These are phyloP conservation scores for Noctua janthe DNA, from an alignment of 2,888 invertebrate genomes.

Conservation along the genomic window DNA sequence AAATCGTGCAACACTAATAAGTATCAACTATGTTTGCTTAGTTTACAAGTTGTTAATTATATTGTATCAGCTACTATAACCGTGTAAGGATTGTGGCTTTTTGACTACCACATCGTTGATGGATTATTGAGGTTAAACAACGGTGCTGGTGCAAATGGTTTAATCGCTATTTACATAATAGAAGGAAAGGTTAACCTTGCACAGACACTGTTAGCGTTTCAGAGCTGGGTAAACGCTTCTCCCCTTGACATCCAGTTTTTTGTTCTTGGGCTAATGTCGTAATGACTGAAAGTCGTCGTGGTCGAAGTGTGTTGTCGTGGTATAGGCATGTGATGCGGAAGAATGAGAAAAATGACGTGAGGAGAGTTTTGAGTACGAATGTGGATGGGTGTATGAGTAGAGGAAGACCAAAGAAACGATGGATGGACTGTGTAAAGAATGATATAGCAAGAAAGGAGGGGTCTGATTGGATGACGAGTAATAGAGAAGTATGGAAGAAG, in stretches of 20 bases:
- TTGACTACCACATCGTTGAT: slow-evolving; percentile 1
- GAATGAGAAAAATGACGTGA: too few relatives aligned
- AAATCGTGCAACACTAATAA: neutral
- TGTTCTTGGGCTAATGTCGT: neutral
- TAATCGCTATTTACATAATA: neutral
- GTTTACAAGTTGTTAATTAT: slow-evolving; percentile 29
- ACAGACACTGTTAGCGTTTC: neutral
- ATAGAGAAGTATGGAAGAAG: too few relatives aligned
- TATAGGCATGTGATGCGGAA: too few relatives aligned
- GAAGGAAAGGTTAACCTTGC: neutral
- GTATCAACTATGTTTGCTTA: slow-evolving; percentile 7
- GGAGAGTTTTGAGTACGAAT: too few relatives aligned
- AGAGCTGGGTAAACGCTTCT: neutral
- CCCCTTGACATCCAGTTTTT: neutral
- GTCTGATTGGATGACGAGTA: too few relatives aligned
- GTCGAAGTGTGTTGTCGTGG: too few relatives aligned
- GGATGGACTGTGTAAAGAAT: too few relatives aligned
- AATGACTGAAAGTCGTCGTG: too few relatives aligned
- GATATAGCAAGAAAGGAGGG: too few relatives aligned
- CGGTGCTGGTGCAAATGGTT: neutral
- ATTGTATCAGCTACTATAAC: neutral
- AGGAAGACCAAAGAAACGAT: too few relatives aligned
- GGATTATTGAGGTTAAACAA: neutral
- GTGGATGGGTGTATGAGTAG: too few relatives aligned
- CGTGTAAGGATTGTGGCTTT: slow-evolving; percentile 14